These are phyloP conservation scores for Hippopotamus amphibius DNA, from an alignment of 2,113 vertebrate species.

Conservation along the genomic window DNA sequence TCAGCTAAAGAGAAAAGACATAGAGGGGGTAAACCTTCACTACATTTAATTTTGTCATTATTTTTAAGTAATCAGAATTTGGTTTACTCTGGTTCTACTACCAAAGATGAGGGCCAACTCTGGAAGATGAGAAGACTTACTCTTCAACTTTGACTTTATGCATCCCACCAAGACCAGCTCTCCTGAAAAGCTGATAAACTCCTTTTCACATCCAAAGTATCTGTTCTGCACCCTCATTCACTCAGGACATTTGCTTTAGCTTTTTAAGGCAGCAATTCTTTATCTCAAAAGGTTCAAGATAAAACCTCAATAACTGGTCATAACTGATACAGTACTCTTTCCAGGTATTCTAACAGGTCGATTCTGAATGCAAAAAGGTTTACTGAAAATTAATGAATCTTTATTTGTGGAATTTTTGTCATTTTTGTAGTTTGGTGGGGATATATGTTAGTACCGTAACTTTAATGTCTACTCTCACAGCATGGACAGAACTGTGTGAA, in stretches of 20 bases:
- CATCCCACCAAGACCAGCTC: background rate
- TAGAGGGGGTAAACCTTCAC: background rate
- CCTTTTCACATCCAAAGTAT: background rate
- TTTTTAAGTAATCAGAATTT: background rate
- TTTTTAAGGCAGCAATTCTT: background rate
- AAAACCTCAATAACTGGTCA: background rate
- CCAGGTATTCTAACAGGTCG: background rate
- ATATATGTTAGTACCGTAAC: background rate
- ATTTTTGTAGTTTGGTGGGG: background rate
- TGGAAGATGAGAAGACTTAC: background rate
- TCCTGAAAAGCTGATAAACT: background rate
- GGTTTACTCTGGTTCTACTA: background rate
- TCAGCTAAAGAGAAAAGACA: background rate
- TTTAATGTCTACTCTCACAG: background rate
- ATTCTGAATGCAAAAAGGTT: background rate
- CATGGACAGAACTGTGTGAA: background rate
- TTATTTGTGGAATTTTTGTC: background rate
- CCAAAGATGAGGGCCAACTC: background rate
- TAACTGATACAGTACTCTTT: background rate
- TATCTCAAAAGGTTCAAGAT: conserved; percentile 17
- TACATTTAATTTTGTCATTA: background rate
- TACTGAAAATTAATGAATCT: background rate
- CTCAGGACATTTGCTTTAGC: background rate
- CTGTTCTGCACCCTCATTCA: background rate
- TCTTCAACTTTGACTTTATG: background rate